Evolutionary conservation across 1,140 invertebrate genomes (phyloP).

Genomic region (Lasaia peninsularis): DNA sequence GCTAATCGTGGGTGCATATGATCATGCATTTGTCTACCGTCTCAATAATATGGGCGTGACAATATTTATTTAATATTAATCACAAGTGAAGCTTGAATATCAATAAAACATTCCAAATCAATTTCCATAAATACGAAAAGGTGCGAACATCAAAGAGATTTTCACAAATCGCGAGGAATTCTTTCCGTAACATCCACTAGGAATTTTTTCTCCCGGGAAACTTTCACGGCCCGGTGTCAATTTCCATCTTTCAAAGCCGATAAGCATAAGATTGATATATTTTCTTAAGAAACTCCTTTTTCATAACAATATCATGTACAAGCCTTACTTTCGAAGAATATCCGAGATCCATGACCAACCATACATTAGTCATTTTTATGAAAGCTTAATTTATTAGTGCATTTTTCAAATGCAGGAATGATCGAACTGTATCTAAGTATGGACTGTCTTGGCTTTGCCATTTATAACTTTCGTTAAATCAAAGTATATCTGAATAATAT

Average conservation of each 20-base stretch:
- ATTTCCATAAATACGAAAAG: background rate
- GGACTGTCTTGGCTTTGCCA: too few species aligned
- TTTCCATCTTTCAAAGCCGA: slow-evolving; percentile 3
- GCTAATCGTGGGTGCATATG: too few species aligned
- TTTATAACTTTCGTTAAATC: too few species aligned
- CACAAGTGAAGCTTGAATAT: background rate
- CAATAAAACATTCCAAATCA: background rate
- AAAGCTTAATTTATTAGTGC: background rate
- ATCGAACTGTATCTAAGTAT: too few species aligned
- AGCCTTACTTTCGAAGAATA: background rate
- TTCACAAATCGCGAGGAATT: background rate
- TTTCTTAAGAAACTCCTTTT: background rate
- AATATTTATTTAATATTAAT: too few species aligned
- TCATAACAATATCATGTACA: background rate
- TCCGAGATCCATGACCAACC: background rate
- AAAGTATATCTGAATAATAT: too few species aligned
- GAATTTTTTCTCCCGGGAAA: background rate
- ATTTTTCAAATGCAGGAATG: too few species aligned
- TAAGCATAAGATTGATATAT: slow-evolving; percentile 1
- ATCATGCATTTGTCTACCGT: too few species aligned
- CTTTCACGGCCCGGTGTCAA: background rate
- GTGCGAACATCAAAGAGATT: background rate
- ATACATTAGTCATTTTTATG: background rate
- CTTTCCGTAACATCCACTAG: background rate
- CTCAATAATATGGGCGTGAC: too few species aligned